These are phyloP conservation scores for Stichopus chloronotus DNA, from an alignment of 35 echinoderm and acorn worm species.

Conservation along the genomic window DNA sequence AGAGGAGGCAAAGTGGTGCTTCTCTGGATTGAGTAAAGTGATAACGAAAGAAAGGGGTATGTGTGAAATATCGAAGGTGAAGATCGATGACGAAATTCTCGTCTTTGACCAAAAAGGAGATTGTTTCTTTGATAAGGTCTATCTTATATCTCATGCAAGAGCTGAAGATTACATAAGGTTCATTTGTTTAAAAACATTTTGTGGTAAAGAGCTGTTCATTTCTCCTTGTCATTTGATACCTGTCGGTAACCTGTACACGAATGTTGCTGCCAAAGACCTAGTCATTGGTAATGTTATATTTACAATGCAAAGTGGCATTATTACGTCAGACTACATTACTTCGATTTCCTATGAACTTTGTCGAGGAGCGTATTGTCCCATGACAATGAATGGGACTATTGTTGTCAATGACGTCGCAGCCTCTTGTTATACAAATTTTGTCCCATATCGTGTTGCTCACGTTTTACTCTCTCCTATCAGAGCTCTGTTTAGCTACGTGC, in stretches of 20 bases:
- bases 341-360: background rate
- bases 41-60: background rate
- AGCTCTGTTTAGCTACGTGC: background rate
- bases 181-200: background rate
- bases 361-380: slow-evolving; percentile 27
- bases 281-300: slow-evolving; percentile 2
- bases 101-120: background rate
- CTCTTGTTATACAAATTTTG: slow-evolving; percentile 28
- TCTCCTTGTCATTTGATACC: slow-evolving; percentile 32
- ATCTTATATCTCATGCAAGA: slow-evolving; percentile 22
- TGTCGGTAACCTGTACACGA: background rate
- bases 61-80: background rate
- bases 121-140: slow-evolving; percentile 30
- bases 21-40: background rate
- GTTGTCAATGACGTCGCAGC: slow-evolving; percentile 38
- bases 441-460: background rate
- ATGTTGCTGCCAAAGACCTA: background rate
- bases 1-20: background rate
- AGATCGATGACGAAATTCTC: background rate
- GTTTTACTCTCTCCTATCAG: slow-evolving; percentile 8
- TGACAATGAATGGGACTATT: slow-evolving; percentile 53
- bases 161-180: background rate
- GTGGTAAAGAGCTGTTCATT: background rate
- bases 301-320: background rate
- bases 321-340: background rate